Evolutionary conservation across 2,888 invertebrate genomes (phyloP), one percentile per base, ranked within the genome.

Genomic region (Fragum whitleyi): DNA sequence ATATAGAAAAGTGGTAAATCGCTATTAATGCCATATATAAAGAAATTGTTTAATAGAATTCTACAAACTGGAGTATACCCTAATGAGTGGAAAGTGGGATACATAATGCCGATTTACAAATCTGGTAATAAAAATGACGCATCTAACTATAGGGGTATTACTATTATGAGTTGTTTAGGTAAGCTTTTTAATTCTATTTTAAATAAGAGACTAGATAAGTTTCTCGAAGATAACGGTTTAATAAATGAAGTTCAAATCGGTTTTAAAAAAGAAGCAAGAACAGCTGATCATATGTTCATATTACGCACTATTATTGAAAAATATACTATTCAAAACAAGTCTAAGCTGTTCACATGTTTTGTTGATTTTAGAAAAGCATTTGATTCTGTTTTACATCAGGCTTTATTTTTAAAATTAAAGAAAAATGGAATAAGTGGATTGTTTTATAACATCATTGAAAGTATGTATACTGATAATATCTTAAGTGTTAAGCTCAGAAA

Each of bases 61-160:
- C 59, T 79, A 7, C 62, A 79, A 32, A 74, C 67, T n/a, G 77
- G 77, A 16, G 47, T 65, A 16, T 62, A 72, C 14, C 79, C 79
- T 36, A 42, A 67, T 23, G 14, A 47, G 16, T 80, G 80, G 77
- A 23, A 36, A 11, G 57, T 73, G 42, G 80, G 80, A 11, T 23
- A 23, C 47, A 78, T 80, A 14, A 71, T 21, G 2, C 74, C 83
- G 19, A 73, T 83, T 16, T 83, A 70, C 39, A 83, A 75, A 65
- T 55, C 62, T 32, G 77, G 75, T 1, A 16, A 74, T 57, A 6
- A 23, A n/a, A 29, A 1, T 19, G 51, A 61, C 19, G 72, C 79
- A 28, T 55, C 61, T 29, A 83, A 80, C 42, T 83, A 83, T 47
- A 73, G 78, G 59, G 74, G 71, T 16, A 83, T 83, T 16, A 74